Evolutionary conservation across 1,140 invertebrate genomes (phyloP).

Genomic region (Hycleus cichorii): DNA sequence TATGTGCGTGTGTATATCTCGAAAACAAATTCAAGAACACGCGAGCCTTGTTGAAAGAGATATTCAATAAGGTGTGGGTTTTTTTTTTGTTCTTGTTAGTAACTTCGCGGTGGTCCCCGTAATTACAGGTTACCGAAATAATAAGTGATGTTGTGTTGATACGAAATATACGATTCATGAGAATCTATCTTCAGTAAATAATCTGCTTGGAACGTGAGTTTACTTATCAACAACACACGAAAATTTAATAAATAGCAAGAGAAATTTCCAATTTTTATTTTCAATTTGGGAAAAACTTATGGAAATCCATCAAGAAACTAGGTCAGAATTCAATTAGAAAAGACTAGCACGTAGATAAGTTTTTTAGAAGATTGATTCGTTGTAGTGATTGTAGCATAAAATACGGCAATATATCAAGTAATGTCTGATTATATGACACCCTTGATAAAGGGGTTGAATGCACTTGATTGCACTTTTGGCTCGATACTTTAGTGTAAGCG

Average conservation of each 20-base stretch:
- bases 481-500: too few relatives aligned
- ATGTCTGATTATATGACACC: too few relatives aligned
- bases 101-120: slow-evolving; percentile 36
- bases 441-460: too few relatives aligned
- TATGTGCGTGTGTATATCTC: too few relatives aligned
- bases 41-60: slow-evolving; percentile 17
- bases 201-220: slow-evolving; percentile 31
- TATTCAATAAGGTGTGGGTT: slow-evolving; percentile 23
- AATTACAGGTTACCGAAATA: slow-evolving; percentile 37
- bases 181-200: slow-evolving; percentile 35
- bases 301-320: background rate
- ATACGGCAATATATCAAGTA: too few relatives aligned
- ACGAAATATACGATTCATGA: slow-evolving; percentile 35
- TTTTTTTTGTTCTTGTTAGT: slow-evolving; percentile 23
- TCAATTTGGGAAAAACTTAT: background rate
- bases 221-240: slow-evolving; percentile 19
- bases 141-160: slow-evolving; percentile 26
- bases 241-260: slow-evolving; percentile 5
- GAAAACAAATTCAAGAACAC: slow-evolving; percentile 15
- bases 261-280: background rate
- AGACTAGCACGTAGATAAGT: too few relatives aligned
- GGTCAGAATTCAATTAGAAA: too few relatives aligned
- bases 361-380: too few relatives aligned
- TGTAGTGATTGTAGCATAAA: too few relatives aligned
- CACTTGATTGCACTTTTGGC: too few relatives aligned